Conservation (phyloP, 2,888 invertebrate species). For the Megastigmus dorsalis region DNA sequence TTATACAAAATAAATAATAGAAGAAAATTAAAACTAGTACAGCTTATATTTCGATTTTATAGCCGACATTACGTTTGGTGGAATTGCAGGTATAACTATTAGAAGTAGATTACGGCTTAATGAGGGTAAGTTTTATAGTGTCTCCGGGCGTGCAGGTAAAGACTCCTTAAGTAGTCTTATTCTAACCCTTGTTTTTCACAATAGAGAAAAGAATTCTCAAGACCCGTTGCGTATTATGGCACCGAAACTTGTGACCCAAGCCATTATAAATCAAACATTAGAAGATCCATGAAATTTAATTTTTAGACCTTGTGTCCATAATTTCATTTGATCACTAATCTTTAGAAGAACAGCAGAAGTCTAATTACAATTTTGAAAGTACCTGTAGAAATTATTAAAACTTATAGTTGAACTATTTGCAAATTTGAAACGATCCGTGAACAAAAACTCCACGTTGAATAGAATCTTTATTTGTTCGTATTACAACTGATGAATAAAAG, state of each 20-base stretch:
- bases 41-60: conserved; percentile 33
- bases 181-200: conserved; percentile 41
- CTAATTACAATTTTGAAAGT: too few species aligned
- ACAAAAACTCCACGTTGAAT: too few species aligned
- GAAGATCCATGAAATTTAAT: conserved; percentile 17
- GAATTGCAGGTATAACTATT: conserved; percentile 49
- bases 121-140: conserved; percentile 44
- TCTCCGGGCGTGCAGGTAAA: conserved; percentile 42
- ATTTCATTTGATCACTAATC: too few species aligned
- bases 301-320: too few species aligned
- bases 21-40: conserved; percentile 34
- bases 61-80: conserved; percentile 38
- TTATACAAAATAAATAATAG: background rate
- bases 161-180: conserved; percentile 15
- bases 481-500: too few species aligned
- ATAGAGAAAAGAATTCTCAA: conserved; percentile 7
- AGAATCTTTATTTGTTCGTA: too few species aligned
- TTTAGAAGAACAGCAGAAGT: too few species aligned
- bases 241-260: conserved; percentile 9
- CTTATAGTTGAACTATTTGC: too few species aligned
- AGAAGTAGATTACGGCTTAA: conserved; percentile 51
- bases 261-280: conserved; percentile 23
- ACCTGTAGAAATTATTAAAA: too few species aligned
- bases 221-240: conserved; percentile 5
- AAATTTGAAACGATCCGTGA: too few species aligned